Base-by-base conservation (phyloP, 2,113 vertebrate species). In the Gobiocypris rarus region DNA sequence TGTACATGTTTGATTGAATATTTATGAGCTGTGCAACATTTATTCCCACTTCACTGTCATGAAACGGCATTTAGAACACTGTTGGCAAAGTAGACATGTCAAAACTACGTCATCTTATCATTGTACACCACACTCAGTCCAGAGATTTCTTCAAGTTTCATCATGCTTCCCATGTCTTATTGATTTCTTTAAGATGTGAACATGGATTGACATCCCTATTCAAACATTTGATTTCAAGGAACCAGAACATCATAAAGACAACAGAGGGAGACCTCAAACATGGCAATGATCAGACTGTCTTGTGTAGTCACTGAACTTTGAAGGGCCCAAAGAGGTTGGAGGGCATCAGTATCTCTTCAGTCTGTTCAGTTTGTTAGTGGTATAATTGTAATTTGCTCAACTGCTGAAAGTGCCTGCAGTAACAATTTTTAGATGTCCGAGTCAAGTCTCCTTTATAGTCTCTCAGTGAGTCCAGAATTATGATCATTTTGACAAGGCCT, bases 151-250 rank as follows among this genome's bases (percentile, higher is more conserved):
- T 19, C 34, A 78, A 70, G 83, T 88, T 88, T 88, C 71, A 84
- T 88, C 81, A 85, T 75, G 31, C 81, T 75, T 81, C 81, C 71
- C 59, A 54, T 86, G 84, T 82, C 74, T 84, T 73, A 88, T 84
- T 85, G 89, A 88, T 89, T 86, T 85, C 65, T 75, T 81, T 76
- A 65, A 81, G 71, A 41, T 34, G 59, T 89, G 84, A 86, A 85
- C 82, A 84, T 69, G 75, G 76, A 79, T 83, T 87, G 87, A 90
- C 85, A 90, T 81, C 58, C 86, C 76, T 78, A 86, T 82, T 87
- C 85, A 89, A 89, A 88, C 86, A 81, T 90, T 74, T 82, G 75
- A 88, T 91, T 89, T 88, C 83, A 76, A 88, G 26, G n/a, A 91
- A 84, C 85, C 73, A 70, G 75, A 58, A 85, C 83, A 84, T 85